Conservation (phyloP, 2,888 invertebrate genomes). For the Conistra vaccinii region DNA sequence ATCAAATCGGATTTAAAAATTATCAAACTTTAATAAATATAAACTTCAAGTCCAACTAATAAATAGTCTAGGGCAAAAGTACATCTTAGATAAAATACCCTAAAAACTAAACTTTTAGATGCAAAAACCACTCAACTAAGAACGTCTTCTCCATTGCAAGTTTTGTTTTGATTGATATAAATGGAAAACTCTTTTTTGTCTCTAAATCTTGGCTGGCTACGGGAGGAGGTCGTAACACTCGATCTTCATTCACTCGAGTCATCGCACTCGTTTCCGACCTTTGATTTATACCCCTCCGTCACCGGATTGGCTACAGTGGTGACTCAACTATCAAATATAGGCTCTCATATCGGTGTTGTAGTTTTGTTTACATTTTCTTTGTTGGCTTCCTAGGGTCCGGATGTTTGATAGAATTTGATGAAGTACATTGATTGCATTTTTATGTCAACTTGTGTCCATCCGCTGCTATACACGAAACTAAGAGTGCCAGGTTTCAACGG, state of each 20-base stretch:
- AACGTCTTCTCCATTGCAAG: conserved; percentile 33
- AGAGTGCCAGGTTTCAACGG: neutral
- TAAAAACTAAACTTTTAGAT: conserved; percentile 22
- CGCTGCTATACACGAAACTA: neutral
- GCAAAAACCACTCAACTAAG: conserved; percentile 34
- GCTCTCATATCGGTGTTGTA: conserved; percentile 17
- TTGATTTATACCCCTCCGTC: conserved; percentile 74
- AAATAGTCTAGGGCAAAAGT: conserved; percentile 12
- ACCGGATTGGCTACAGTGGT: conserved; percentile 51
- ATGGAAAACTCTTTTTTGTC: conserved; percentile 61
- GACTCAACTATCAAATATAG: conserved; percentile 40
- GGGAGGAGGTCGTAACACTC: conserved; percentile 64
- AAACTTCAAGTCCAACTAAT: conserved; percentile 22
- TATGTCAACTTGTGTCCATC: neutral
- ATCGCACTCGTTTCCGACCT: conserved; percentile 71
- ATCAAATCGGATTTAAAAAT: neutral
- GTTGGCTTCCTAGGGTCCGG: neutral
- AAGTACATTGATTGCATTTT: neutral
- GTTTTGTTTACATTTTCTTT: conserved; percentile 16
- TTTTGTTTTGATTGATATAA: conserved; percentile 62
- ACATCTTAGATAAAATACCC: conserved; percentile 26
- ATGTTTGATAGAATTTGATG: conserved; percentile 3
- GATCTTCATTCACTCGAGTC: conserved; percentile 71
- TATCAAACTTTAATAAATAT: neutral
- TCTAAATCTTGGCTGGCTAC: conserved; percentile 55